Base-by-base conservation (phyloP, 2,888 invertebrate species). In the Phrixothrix hirtus region DNA sequence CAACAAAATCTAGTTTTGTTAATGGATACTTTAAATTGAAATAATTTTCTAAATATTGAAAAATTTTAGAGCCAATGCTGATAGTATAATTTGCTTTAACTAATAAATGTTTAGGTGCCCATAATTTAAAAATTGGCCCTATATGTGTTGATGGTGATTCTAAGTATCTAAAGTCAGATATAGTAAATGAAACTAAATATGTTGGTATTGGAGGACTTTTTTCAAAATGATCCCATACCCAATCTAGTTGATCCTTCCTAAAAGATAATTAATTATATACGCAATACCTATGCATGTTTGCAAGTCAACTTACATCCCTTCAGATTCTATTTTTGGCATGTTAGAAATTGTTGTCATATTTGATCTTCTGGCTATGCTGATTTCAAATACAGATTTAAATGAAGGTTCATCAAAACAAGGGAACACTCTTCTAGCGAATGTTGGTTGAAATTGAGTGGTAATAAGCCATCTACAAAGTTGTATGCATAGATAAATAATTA, bases 381-480 rank as follows among this genome's bases (percentile, higher is more conserved):
- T 82, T 66, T 85, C 83, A 71, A 90, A 90, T 57, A 80, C 80
- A 9, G 90, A 87, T 75, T 89, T 89, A 67, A 87, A 83, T 7
- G 82, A 82, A 0, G 88, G 87, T 65, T 90, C 89, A 66, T 90
- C 89, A 69, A 90, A 88, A 67, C 88, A 89, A 0, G 88, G 89
- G 70, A 89, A 88, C 1, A 85, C 85, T 4, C 79, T 74, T 26
- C 87, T 75, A 0, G 87, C 86, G 17, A 79, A 80, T 0, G 81
- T 81, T 0, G 87, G 82, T 64, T 86, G 84, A 57, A 87, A 84
- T 59, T 86, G 84, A 0, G 86, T 87, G 2, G 82, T 81, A 7
- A 79, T 83, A 1, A 86, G 68, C 66, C 78, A 79, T 61, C 86
- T 86, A 71, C 9, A 72, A 73, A 36, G 17, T 12, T 6, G 6